Conservation (phyloP, 2,113 vertebrate genomes). For the Aptenodytes forsteri region DNA sequence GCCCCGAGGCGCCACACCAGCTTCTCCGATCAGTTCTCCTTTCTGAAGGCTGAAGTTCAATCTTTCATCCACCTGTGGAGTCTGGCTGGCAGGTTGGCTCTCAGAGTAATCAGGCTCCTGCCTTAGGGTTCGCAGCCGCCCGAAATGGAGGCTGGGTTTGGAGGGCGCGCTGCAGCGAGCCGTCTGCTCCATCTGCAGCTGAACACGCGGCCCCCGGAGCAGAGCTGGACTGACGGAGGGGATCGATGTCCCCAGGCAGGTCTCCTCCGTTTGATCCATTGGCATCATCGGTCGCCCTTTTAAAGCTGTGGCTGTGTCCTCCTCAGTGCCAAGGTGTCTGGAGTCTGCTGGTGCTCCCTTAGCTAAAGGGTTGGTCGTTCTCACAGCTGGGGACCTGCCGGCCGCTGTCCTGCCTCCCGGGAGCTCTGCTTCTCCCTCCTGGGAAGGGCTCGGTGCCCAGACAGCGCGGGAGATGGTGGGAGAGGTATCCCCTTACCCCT, state of each 20-base stretch:
- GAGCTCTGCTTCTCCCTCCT: background rate
- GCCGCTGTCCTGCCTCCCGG: fast-evolving
- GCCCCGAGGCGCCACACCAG: background rate
- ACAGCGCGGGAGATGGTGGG: background rate
- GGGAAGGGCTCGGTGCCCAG: background rate
- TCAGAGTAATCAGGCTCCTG: background rate
- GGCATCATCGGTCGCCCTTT: background rate
- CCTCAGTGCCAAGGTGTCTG: background rate
- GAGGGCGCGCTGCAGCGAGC: fast-evolving
- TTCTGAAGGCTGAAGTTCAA: background rate
- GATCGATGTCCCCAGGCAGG: background rate
- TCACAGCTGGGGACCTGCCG: background rate
- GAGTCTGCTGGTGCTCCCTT: background rate
- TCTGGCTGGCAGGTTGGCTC: background rate
- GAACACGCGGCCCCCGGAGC: background rate
- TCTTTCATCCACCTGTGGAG: too few species aligned
- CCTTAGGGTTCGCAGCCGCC: background rate
- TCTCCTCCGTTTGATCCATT: background rate
- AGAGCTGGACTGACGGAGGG: background rate
- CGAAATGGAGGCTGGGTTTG: background rate
- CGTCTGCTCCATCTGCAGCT: background rate
- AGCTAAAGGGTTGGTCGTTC: background rate
- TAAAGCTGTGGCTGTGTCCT: background rate
- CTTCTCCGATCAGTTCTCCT: background rate
- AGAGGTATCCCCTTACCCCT: background rate